phyloP scores from a whole-genome alignment of 2,888 invertebrate species.

The Xylocampa areola region DNA sequence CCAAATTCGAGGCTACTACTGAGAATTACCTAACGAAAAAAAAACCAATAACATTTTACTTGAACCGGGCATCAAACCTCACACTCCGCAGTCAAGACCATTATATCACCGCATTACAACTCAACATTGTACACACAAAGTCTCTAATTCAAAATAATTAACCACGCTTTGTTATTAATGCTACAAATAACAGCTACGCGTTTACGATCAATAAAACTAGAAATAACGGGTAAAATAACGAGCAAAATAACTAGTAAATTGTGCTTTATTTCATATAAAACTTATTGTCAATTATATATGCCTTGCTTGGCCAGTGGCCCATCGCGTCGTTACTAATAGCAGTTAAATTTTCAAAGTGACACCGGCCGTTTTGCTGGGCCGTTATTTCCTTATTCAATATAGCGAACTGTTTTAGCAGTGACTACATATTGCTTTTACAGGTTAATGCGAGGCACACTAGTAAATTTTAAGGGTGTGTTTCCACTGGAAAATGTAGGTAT shows the following conservation, averaged over 20 bases:
- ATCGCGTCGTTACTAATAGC: slow-evolving; percentile 31
- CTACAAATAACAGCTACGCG: not conserved
- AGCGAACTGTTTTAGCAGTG: slow-evolving; percentile 56
- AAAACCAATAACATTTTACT: too few species aligned
- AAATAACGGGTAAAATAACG: slow-evolving; percentile 1
- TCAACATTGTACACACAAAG: too few species aligned
- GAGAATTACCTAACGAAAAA: too few species aligned
- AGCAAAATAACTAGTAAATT: slow-evolving; percentile 1
- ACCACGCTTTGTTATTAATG: not conserved
- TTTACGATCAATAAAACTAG: slow-evolving; percentile 1
- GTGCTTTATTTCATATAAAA: slow-evolving; percentile 16
- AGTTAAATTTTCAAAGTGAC: slow-evolving; percentile 53
- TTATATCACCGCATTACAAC: too few species aligned
- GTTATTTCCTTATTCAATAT: slow-evolving; percentile 56
- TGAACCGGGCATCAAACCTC: too few species aligned
- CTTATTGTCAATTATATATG: slow-evolving; percentile 32
- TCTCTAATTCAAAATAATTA: not conserved
- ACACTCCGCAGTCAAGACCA: too few species aligned
- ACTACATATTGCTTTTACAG: slow-evolving; percentile 65
- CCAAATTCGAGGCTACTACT: too few species aligned
- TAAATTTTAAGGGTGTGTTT: slow-evolving; percentile 48
- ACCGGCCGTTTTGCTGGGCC: slow-evolving; percentile 46
- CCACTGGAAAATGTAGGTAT: slow-evolving; percentile 3
- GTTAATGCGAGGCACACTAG: slow-evolving; percentile 56
- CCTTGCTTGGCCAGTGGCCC: slow-evolving; percentile 10